Percentiles rank a stretch among this genome's conserved stretches.
These are phyloP conservation scores for Erebia palarica DNA, from an alignment of 2,888 invertebrate genomes.

Conservation along the genomic window DNA sequence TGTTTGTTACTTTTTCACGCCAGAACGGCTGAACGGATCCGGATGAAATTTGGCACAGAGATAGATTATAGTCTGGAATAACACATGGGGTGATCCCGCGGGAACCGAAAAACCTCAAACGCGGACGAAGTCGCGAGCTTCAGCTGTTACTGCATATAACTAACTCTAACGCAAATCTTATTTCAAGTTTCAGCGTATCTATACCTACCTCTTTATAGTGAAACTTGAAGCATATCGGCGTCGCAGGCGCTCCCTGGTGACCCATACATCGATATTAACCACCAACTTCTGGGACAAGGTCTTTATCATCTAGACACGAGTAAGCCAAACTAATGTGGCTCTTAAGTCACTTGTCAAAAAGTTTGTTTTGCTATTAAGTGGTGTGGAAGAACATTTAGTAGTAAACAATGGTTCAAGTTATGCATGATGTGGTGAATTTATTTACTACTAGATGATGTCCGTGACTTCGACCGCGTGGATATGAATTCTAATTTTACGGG, in stretches of 20 bases:
- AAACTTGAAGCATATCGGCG: constrained; percentile 27
- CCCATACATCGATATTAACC: constrained; percentile 65
- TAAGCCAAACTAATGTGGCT: constrained; percentile 14
- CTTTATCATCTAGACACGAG: constrained; percentile 20
- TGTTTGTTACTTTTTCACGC: no score
- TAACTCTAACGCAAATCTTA: constrained; percentile 11
- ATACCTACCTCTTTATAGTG: constrained; percentile 10
- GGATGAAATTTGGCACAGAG: no score
- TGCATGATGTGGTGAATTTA: constrained; percentile 2
- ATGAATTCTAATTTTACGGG: no score
- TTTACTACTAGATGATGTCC: not conserved
- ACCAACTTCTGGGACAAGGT: constrained; percentile 38
- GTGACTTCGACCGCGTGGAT: no score
- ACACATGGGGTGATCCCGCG: no score
- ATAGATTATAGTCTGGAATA: no score
- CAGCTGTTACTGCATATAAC: not conserved
- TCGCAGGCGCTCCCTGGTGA: constrained; percentile 51
- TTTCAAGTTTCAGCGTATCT: constrained; percentile 18
- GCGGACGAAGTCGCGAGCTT: no score
- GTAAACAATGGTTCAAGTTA: constrained; percentile 8
- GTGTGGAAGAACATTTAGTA: constrained; percentile 3
- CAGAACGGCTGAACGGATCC: no score
- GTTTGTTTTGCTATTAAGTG: not conserved
- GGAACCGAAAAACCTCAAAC: no score
- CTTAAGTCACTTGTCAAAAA: constrained; percentile 6